Conservation (phyloP, 2,888 invertebrate genomes). For the Parnassius mnemosyne region DNA sequence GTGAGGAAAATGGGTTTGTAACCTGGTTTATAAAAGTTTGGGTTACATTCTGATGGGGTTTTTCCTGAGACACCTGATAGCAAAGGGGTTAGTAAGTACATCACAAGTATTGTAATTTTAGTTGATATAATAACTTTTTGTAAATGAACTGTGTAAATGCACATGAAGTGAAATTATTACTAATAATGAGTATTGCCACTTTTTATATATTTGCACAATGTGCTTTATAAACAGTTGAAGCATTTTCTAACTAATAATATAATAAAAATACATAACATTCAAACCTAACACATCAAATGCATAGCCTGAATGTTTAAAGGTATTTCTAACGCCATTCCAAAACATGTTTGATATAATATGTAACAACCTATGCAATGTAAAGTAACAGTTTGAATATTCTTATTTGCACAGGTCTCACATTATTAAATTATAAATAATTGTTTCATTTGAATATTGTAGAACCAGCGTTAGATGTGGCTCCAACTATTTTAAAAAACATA, state of each 20-base stretch:
- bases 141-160: no score
- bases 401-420: no score
- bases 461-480: slow-evolving; percentile 27
- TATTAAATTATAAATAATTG: no score
- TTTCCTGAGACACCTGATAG: no score
- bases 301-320: slow-evolving; percentile 3
- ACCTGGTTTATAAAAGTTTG: no score
- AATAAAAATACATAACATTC: slow-evolving; percentile 2
- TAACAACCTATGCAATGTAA: no score
- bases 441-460: slow-evolving; percentile 29
- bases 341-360: neutral
- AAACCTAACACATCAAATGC: slow-evolving; percentile 7
- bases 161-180: slow-evolving; percentile 57
- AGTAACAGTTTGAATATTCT: no score
- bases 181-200: slow-evolving; percentile 71
- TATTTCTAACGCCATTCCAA: slow-evolving; percentile 1
- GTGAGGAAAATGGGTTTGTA: no score
- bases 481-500: slow-evolving; percentile 43
- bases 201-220: slow-evolving; percentile 27
- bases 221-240: slow-evolving; percentile 29
- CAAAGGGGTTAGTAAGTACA: no score
- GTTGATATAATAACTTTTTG: no score
- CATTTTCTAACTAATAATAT: slow-evolving; percentile 4
- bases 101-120: no score
- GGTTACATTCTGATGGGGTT: no score